Evolutionary conservation across 2,888 invertebrate species (phyloP), one percentile per base, ranked within the genome.

Genomic region (Pandemis cinnamomeana): DNA sequence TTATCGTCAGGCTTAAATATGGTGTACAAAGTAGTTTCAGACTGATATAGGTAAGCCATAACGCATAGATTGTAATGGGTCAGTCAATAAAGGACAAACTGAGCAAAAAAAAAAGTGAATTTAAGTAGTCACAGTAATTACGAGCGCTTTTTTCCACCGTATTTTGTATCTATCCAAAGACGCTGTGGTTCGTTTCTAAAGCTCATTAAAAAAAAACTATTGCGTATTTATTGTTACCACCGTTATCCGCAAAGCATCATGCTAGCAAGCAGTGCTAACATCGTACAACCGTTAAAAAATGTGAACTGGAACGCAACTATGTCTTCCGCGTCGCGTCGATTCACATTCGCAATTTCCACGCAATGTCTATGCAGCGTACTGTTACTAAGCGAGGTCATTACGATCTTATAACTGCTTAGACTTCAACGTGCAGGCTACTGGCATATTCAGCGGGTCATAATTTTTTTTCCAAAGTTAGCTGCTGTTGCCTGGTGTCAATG

Each of bases 291-390:
- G 41, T 71, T 60, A 60, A 67, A 61, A 63, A 77, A 64, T 73
- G 71, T 75, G 62, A 85, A 83, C 78, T 84, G 73, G 85, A 83
- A 79, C 85, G 80, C 27, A 79, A 75, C 72, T 78, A 79, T 78
- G 78, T 77, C 80, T 86, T 86, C 86, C 86, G 86, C 81, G 79
- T 84, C 77, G 77, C 67, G 70, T 53, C 71, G 67, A 67, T 67
- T 75, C 71, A 77, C 78, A 76, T 75, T 79, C 77, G 80, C 80
- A 78, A 78, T 76, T 75, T 78, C 80, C 85, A 84, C 84, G 86
- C 85, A 84, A 86, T 73, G 80, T 55, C 46, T 58, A 20, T 15
- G 20, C 55, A 55, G 55, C 55, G 20, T 20, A 55, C 55, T 55
- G 15, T 55, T 55, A 55, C 20, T 55, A 55, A 55, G 55, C 55